Base-by-base conservation (phyloP, 2,888 invertebrate genomes). In the Poecilobothrus nobilitatus region DNA sequence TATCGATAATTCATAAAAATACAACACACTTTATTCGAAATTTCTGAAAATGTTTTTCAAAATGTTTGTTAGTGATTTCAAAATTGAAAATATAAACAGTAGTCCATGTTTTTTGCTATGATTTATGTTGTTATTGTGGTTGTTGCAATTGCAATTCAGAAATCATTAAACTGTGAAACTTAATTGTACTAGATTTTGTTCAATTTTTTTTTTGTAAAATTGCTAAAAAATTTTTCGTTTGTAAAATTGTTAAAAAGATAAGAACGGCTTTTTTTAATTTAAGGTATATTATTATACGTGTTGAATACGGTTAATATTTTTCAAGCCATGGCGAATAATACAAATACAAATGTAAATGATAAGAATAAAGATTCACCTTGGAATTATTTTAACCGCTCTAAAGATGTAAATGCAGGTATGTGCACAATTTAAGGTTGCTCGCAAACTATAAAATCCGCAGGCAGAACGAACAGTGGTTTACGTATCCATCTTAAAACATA, bases 401-500 rank as follows among this genome's bases (percentile, higher is more conserved):
- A 66, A 66, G 66, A 66, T 66, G 44, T 53, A 61, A 66, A 1
- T 66, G 44, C 22, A 18, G 66, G 53, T 53, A 66, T 66, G 53
- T 66, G 66, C 33, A 66, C 44, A 27, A 66, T 66, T 53, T 22
- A 27, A 18, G 66, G 66, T 27, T 66, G 66, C 53, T 61, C 12
- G n/a, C 53, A 66, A 66, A 44, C 22, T 1, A 66, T 66, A 22
- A 66, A 66, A 66, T 66, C 66, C 6, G 53, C 66, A 66, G 66
- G 66, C n/a, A 53, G 53, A 66, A 66, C 21, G 27, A 66, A 53
- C 5, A 66, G 27, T 44, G 66, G 66, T 66, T 61, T 66, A 53
- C n/a, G 66, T 61, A 66, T 53, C 53, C 66, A 66, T 66, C 53
- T 66, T 53, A 66, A 15, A 61, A 66, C 66, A 8, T 53, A 66